A percentile compares a stretch with the other conserved stretches of the same genome.
Conservation (phyloP, 2,888 invertebrate species). For the Phengaris alcon region DNA sequence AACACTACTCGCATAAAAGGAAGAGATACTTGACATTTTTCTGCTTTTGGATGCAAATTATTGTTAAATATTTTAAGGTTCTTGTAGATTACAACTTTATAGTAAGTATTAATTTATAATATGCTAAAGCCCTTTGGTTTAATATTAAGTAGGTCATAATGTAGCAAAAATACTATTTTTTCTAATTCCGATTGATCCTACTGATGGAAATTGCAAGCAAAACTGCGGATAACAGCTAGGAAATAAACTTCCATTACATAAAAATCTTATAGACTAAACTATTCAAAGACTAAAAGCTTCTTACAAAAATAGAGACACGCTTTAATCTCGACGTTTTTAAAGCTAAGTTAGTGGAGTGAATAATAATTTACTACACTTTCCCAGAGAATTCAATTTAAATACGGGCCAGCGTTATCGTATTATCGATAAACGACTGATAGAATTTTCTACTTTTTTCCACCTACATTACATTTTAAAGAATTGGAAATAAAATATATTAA, state of each 20-base stretch:
- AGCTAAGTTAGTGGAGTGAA: slow-evolving; percentile 4
- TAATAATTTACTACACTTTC: slow-evolving; percentile 16
- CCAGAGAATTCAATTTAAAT: slow-evolving; percentile 6
- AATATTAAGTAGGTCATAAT: no score
- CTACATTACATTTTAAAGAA: background rate
- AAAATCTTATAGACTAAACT: no score
- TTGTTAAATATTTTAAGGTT: background rate
- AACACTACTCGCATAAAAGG: slow-evolving; percentile 37
- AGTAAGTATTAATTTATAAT: no score
- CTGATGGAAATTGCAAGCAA: no score
- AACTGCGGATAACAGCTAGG: background rate
- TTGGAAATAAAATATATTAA: background rate
- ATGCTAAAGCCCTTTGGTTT: no score
- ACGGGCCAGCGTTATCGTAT: slow-evolving; percentile 1
- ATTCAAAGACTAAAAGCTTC: slow-evolving; percentile 11
- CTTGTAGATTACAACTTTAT: background rate
- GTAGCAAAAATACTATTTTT: no score
- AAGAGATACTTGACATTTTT: slow-evolving; percentile 41
- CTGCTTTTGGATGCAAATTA: background rate
- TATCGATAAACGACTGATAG: background rate
- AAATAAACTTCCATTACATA: background rate
- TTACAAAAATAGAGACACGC: background rate
- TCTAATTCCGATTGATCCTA: no score
- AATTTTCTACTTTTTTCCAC: background rate
- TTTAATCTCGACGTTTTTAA: slow-evolving; percentile 19